Percentiles rank a stretch among this genome's conserved stretches.
Evolutionary conservation across 2,113 vertebrate genomes (phyloP).

Genomic region (Lophotis ruficrista): DNA sequence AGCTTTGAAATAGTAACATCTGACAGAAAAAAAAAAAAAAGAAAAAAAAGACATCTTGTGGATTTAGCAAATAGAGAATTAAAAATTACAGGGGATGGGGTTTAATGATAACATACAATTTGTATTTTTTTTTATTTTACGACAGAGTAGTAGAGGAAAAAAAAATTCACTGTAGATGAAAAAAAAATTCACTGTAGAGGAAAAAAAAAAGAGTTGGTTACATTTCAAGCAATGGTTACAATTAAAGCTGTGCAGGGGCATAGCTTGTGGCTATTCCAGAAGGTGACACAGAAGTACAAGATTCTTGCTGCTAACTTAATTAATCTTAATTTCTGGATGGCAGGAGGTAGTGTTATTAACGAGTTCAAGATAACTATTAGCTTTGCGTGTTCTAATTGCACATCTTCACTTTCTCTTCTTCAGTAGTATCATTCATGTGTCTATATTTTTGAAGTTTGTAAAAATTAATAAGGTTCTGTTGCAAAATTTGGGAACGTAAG

Average conservation of each 20-base stretch:
- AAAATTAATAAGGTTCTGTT: background rate
- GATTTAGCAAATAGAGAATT: background rate
- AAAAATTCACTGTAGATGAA: background rate
- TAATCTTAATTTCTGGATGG: background rate
- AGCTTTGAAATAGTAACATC: background rate
- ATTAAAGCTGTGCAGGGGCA: background rate
- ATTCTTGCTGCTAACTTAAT: slow-evolving; percentile 7
- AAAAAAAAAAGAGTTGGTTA: background rate
- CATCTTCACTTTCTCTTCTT: background rate
- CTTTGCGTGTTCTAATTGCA: background rate
- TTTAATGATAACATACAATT: background rate
- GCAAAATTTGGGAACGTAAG: background rate
- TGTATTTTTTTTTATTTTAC: background rate
- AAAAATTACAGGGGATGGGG: fast-evolving
- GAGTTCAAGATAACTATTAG: background rate
- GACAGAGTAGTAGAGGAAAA: background rate
- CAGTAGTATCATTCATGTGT: background rate
- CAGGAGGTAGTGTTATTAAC: background rate
- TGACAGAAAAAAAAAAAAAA: background rate
- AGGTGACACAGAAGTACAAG: background rate
- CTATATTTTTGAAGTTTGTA: background rate
- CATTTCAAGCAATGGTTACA: background rate
- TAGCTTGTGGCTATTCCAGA: background rate
- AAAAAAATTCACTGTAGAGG: background rate
- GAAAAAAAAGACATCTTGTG: background rate